These are phyloP conservation scores for Lathamus discolor DNA, from an alignment of 2,113 vertebrate species.

Conservation along the genomic window DNA sequence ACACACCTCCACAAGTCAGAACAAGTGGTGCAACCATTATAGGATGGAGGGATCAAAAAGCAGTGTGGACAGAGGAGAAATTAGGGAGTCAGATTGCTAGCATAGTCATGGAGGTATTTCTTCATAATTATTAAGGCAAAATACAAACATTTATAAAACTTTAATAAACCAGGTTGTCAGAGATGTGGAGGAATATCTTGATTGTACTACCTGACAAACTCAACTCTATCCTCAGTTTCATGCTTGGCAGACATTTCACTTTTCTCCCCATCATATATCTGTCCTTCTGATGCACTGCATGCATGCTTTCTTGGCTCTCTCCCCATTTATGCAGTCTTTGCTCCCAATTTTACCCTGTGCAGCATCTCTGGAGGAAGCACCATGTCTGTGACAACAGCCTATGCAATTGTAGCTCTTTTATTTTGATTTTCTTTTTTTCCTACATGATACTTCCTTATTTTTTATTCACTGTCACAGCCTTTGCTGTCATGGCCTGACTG, in stretches of 20 bases:
- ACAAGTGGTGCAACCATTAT: fast-evolving
- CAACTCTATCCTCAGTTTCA: neutral
- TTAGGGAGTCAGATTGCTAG: neutral
- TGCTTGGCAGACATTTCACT: neutral
- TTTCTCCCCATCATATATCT: neutral
- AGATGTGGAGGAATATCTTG: neutral
- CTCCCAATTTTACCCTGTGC: neutral
- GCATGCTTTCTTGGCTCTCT: neutral
- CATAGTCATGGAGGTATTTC: neutral
- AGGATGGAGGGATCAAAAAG: neutral
- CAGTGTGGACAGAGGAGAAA: neutral
- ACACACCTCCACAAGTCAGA: neutral
- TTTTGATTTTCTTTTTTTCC: neutral
- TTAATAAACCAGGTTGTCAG: neutral
- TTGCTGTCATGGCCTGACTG: neutral
- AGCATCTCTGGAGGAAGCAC: neutral
- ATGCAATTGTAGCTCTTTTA: neutral
- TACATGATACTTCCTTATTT: neutral
- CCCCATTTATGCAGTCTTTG: neutral
- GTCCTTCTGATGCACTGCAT: neutral
- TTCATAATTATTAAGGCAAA: neutral
- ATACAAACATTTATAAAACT: neutral
- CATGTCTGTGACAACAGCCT: neutral
- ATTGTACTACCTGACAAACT: neutral
- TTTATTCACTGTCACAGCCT: neutral